Percentiles rank a stretch among this genome's conserved stretches.
Conservation (phyloP, 2,113 vertebrate species). For the Forbesichthys papilliferus region DNA sequence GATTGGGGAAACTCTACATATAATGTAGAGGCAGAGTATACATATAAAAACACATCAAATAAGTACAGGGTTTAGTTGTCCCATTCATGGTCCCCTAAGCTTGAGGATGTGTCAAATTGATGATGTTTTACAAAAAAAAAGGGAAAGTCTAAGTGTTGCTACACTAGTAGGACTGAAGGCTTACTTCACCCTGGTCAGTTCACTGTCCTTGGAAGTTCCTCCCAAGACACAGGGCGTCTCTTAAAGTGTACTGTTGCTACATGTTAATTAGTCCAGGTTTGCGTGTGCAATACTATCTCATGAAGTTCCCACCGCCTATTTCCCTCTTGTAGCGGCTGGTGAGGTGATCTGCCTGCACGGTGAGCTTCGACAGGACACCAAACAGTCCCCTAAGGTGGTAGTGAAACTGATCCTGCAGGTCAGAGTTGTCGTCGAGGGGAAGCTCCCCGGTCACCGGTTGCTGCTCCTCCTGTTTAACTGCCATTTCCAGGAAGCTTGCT, state of each 20-base stretch:
- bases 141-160: conserved; percentile 28
- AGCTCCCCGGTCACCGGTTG: conserved; percentile 37
- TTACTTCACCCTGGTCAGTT: conserved; percentile 45
- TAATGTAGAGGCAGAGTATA: too few relatives aligned
- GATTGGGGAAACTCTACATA: conserved; percentile 7
- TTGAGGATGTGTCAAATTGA: neutral
- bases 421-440: conserved; percentile 33
- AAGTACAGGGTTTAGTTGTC: neutral
- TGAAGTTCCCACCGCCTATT: conserved; percentile 77
- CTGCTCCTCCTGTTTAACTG: conserved; percentile 75
- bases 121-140: neutral
- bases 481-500: conserved; percentile 76
- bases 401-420: conserved; percentile 79
- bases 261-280: conserved; percentile 49
- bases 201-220: conserved; percentile 31
- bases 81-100: neutral
- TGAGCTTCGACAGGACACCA: conserved; percentile 80
- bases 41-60: conserved; percentile 48
- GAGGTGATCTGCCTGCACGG: conserved; percentile 76
- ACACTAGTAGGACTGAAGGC: conserved; percentile 32
- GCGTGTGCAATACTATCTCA: conserved; percentile 58
- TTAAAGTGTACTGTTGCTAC: conserved; percentile 41
- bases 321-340: conserved; percentile 81
- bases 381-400: conserved; percentile 80
- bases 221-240: conserved; percentile 25